Evolutionary conservation across 2,888 invertebrate species (phyloP).

Genomic region (Drosophila tanythrix): DNA sequence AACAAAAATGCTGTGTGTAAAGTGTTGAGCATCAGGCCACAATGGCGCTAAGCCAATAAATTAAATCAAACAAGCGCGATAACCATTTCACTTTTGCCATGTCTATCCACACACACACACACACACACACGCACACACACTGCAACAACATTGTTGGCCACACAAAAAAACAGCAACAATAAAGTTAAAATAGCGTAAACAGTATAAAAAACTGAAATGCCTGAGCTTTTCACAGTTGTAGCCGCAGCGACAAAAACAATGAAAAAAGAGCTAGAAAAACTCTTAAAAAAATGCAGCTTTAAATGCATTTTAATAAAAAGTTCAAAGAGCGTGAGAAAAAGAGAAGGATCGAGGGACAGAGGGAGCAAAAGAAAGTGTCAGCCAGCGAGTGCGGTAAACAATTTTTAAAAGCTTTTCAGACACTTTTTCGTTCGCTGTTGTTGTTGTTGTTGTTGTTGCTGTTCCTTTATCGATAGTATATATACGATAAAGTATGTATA

Average conservation of each 20-base stretch:
- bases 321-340: constrained; percentile 3
- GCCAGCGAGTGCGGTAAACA: constrained; percentile 19
- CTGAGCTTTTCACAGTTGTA: constrained; percentile 60
- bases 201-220: constrained; percentile 69
- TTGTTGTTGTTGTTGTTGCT: constrained; percentile 6
- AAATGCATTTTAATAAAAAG: constrained; percentile 70
- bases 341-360: neutral
- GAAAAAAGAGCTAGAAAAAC: constrained; percentile 23
- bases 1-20: constrained; percentile 60
- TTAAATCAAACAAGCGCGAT: constrained; percentile 82
- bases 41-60: constrained; percentile 82
- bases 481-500: neutral
- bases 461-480: constrained; percentile 44
- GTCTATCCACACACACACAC: constrained; percentile 55
- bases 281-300: constrained; percentile 31
- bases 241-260: constrained; percentile 37
- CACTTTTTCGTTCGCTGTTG: constrained; percentile 39
- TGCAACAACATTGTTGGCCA: constrained; percentile 42
- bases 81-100: constrained; percentile 78
- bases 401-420: constrained; percentile 68
- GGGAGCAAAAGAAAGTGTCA: neutral
- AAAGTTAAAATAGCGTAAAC: constrained; percentile 75
- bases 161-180: constrained; percentile 55
- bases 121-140: constrained; percentile 8
- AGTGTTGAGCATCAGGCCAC: constrained; percentile 80